These are phyloP conservation scores for Drosophila macrospina DNA, from an alignment of 2,888 invertebrate species.

Conservation along the genomic window DNA sequence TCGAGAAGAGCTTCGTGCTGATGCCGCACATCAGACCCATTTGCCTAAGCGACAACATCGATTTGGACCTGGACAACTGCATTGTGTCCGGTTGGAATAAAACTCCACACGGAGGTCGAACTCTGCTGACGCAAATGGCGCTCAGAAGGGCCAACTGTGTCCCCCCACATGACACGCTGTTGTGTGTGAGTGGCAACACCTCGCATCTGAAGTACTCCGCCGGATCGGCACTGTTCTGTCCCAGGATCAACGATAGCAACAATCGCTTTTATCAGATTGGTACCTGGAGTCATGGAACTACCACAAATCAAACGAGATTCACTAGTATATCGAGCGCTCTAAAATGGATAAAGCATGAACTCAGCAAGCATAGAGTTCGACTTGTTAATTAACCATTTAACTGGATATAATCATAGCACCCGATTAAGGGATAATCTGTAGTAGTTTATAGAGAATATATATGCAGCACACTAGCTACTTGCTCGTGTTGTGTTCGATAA, in stretches of 20 bases:
- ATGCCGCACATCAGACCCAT: conserved; percentile 21
- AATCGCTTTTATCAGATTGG: conserved; percentile 34
- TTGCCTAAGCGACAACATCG: conserved; percentile 11
- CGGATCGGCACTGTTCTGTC: conserved; percentile 35
- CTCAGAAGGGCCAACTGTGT: background rate
- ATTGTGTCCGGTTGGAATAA: conserved; percentile 40
- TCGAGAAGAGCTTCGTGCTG: conserved; percentile 3
- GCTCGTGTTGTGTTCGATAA: too few species aligned
- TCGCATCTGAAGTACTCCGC: background rate
- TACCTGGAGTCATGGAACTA: conserved; percentile 12
- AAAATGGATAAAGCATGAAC: conserved; percentile 17
- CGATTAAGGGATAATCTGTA: too few species aligned
- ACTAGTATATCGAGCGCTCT: background rate
- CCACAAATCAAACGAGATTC: background rate
- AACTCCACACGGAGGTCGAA: too few species aligned
- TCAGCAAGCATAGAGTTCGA: background rate
- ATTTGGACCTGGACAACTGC: conserved; percentile 12
- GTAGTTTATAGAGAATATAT: too few species aligned
- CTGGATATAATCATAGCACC: too few species aligned
- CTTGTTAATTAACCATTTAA: too few species aligned
- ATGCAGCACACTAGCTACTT: too few species aligned
- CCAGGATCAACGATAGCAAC: background rate
- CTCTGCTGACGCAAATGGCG: background rate
- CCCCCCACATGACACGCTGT: background rate
- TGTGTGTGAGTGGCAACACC: background rate